Base-by-base conservation (phyloP, 2,113 vertebrate genomes). In the Climacteris rufus region DNA sequence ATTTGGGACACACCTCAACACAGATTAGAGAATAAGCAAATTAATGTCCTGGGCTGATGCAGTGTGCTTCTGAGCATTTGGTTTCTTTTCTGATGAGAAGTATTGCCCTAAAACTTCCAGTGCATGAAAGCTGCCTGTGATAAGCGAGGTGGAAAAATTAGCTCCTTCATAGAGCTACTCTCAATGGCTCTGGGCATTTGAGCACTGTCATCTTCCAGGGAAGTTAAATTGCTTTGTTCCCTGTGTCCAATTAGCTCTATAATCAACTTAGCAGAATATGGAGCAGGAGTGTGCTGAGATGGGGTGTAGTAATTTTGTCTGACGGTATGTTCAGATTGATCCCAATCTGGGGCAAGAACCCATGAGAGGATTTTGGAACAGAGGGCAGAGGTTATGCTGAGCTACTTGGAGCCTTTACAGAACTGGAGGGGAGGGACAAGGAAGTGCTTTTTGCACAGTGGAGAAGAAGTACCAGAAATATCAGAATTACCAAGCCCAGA, bases 211-310 rank as follows among this genome's bases (percentile, higher is more conserved):
- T 93, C 80, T 96, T 89, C 74, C 78, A 77, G 65, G 83, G 78
- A 96, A 94, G 92, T 94, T 87, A 96, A 96, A 94, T 93, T 94
- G 77, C 81, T 89, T 92, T 89, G 69, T 94, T 96, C 77, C 60
- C 42, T 65, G 42, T 93, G 66, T 92, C 77, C 83, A 94, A 87
- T 95, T 93, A 95, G 44, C 60, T 76, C 40, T 87, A 66, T 91
- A 97, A 96, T 95, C 91, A 97, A 96, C 83, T 94, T 86, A 93
- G 79, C 59, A 88, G 85, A 89, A 94, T 88, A 72, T 76, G 84
- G 65, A 94, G 54, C 49, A n/a, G 79, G 70, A 93, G 59, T 66
- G 37, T 85, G 82, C 60, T 76, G 87, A 85, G 75, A 49, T 66
- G 1, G 6, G 40, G 21, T 75, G n/a, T 40, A 82, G 53, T 50